Conservation (phyloP, 2,113 vertebrate species). For the Hoplias malabaricus region DNA sequence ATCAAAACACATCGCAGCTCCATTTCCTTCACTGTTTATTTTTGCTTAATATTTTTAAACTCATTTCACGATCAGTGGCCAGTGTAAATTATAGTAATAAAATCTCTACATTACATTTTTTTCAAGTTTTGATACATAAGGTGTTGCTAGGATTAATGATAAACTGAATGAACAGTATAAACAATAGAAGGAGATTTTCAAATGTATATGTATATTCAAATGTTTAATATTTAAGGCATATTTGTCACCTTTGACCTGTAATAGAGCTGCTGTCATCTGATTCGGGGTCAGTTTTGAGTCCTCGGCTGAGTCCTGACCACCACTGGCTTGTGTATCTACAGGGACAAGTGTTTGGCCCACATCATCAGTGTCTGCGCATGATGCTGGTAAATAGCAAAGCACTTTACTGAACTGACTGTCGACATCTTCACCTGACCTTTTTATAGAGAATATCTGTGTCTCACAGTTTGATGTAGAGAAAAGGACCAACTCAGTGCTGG, state of each 20-base stretch:
- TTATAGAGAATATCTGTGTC: neutral
- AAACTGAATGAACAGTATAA: too few species aligned
- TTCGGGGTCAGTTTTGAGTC: conserved; percentile 65
- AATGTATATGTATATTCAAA: too few species aligned
- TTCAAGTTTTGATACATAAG: too few species aligned
- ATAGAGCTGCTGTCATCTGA: conserved; percentile 69
- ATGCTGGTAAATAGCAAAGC: conserved; percentile 62
- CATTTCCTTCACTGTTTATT: too few species aligned
- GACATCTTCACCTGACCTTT: neutral
- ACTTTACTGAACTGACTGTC: neutral
- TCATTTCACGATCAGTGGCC: too few species aligned
- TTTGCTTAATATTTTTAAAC: too few species aligned
- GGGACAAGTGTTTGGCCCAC: conserved; percentile 74
- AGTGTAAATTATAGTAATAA: too few species aligned
- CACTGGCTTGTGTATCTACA: conserved; percentile 70
- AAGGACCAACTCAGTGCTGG: conserved; percentile 59
- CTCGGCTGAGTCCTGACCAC: conserved; percentile 73
- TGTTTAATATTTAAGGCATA: too few species aligned
- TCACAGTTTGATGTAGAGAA: conserved; percentile 70
- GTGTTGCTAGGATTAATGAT: too few species aligned
- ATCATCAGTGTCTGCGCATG: conserved; percentile 73
- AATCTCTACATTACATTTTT: too few species aligned
- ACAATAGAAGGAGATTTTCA: too few species aligned
- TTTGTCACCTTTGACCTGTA: neutral
- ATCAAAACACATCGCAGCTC: too few species aligned